Evolutionary conservation across 2,113 vertebrate genomes (phyloP).

Genomic region (Limanda limanda): DNA sequence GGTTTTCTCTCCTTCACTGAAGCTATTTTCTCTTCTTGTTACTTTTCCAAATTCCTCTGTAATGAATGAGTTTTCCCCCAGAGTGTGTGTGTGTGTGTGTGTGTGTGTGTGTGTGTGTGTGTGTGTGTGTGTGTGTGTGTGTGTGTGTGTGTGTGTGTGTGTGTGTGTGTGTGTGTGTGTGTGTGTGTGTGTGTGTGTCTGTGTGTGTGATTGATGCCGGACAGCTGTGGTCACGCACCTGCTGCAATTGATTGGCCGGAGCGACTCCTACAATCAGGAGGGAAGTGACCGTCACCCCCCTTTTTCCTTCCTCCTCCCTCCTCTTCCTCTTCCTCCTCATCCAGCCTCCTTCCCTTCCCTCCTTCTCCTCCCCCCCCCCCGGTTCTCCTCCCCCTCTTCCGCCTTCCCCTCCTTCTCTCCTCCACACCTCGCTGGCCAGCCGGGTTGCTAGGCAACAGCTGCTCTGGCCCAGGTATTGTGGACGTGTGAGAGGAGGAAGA

Average conservation of each 20-base stretch:
- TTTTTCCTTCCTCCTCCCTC: not conserved
- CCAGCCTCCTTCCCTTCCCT: not conserved
- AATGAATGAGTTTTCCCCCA: conserved; percentile 43
- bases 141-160: conserved; percentile 26
- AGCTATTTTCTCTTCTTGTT: conserved; percentile 18
- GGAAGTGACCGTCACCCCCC: conserved; percentile 28
- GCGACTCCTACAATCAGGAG: conserved; percentile 61
- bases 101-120: conserved; percentile 35
- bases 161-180: conserved; percentile 32
- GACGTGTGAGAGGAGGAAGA: conserved; percentile 1
- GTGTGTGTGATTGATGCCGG: conserved; percentile 56
- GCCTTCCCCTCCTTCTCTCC: not conserved
- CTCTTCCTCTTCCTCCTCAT: not conserved
- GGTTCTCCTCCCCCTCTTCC: not conserved
- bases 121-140: conserved; percentile 25
- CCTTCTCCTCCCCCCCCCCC: not conserved
- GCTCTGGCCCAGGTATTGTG: conserved; percentile 33
- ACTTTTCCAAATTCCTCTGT: conserved; percentile 39
- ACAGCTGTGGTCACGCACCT: conserved; percentile 56
- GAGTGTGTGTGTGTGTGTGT: conserved; percentile 27
- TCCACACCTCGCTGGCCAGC: conserved; percentile 52
- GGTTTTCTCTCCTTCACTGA: not conserved
- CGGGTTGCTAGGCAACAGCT: conserved; percentile 66
- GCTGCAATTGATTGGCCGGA: conserved; percentile 67
- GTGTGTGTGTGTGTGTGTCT: conserved; percentile 37